Conservation (phyloP, 2,888 invertebrate genomes). For the Tetranychus truncatus region DNA sequence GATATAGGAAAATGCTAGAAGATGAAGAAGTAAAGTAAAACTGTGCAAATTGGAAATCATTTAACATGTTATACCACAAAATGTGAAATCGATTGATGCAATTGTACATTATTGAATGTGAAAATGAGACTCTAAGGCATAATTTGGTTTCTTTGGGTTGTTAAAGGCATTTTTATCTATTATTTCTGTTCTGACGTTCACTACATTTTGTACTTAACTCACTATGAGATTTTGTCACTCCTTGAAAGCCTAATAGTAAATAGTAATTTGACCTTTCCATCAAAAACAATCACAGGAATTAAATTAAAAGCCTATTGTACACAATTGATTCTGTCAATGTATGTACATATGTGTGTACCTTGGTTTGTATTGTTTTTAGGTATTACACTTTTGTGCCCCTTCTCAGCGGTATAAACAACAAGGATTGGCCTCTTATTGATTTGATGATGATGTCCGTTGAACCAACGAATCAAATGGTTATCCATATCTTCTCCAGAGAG, state of each 20-base stretch:
- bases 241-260: too few species aligned
- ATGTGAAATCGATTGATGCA: not conserved
- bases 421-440: conserved; percentile 41
- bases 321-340: too few species aligned
- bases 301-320: too few species aligned
- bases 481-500: conserved; percentile 38
- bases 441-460: conserved; percentile 38
- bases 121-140: not conserved
- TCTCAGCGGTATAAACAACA: conserved; percentile 39
- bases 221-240: too few species aligned
- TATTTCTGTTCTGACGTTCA: not conserved
- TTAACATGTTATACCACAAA: not conserved
- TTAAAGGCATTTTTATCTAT: too few species aligned
- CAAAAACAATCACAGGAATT: too few species aligned
- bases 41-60: not conserved
- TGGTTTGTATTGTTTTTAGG: not conserved
- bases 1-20: too few species aligned
- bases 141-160: not conserved
- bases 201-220: not conserved
- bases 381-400: conserved; percentile 23
- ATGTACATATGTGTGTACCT: not conserved
- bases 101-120: not conserved
- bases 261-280: too few species aligned
- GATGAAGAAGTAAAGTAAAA: too few species aligned
- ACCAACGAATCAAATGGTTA: conserved; percentile 34